A percentile compares a stretch with the other conserved stretches of the same genome.
Evolutionary conservation across 2,888 invertebrate species (phyloP).

Genomic region (Agonum fuliginosum): DNA sequence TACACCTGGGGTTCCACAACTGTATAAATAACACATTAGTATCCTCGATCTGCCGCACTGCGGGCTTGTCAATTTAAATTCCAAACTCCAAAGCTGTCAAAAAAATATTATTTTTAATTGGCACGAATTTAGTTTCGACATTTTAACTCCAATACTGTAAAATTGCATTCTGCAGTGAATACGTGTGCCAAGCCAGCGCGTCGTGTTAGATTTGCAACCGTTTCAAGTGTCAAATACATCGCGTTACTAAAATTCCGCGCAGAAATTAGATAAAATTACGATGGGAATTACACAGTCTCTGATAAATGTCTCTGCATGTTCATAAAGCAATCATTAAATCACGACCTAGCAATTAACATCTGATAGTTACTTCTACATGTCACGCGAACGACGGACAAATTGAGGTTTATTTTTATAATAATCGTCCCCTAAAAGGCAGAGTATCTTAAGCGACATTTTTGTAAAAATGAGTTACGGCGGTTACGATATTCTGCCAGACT

Average conservation of each 20-base stretch:
- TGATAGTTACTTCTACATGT: background rate
- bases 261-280: slow-evolving; percentile 7
- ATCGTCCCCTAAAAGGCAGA: no score
- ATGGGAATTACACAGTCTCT: background rate
- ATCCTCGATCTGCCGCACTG: background rate
- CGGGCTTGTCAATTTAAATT: slow-evolving; percentile 6
- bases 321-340: slow-evolving; percentile 17
- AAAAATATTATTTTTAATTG: slow-evolving; percentile 13
- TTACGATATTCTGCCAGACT: no score
- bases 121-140: background rate
- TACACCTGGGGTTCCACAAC: slow-evolving; percentile 16
- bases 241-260: slow-evolving; percentile 4
- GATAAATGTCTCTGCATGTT: slow-evolving; percentile 6
- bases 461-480: no score
- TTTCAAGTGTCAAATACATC: slow-evolving; percentile 3
- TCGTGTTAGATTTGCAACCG: background rate
- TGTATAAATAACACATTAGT: slow-evolving; percentile 25
- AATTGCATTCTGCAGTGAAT: background rate
- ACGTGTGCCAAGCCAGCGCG: background rate
- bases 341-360: background rate
- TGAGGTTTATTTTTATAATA: background rate
- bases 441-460: no score
- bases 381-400: background rate
- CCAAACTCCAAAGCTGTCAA: background rate
- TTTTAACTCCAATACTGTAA: background rate